Evolutionary conservation across 2,113 vertebrate genomes (phyloP).

Genomic region (Periophthalmodon schlosseri): DNA sequence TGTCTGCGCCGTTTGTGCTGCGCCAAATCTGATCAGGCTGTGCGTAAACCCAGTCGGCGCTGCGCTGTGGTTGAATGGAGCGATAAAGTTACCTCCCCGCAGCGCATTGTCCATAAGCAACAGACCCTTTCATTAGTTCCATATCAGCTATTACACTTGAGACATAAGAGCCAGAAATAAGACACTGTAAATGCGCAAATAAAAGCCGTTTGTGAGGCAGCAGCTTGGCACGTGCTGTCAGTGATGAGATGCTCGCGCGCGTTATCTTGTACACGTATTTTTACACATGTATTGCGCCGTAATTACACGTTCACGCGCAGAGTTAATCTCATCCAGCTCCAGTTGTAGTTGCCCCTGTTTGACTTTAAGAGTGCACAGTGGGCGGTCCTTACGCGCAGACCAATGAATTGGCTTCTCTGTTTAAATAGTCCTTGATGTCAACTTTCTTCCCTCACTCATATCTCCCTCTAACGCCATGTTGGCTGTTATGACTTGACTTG

Average conservation of each 20-base stretch:
- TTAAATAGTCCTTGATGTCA: conserved; percentile 92
- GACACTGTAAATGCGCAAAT: not conserved
- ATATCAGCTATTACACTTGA: not conserved
- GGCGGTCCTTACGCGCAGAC: conserved; percentile 78
- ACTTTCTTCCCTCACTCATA: conserved; percentile 80
- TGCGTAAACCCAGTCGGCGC: conserved; percentile 24
- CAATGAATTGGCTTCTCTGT: conserved; percentile 83
- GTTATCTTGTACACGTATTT: not conserved
- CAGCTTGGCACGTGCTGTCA: not conserved
- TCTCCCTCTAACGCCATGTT: conserved; percentile 93
- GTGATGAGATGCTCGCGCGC: not conserved
- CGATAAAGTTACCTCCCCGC: conserved; percentile 16
- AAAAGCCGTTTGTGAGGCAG: not conserved
- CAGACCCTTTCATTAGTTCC: not conserved
- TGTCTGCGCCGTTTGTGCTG: conserved; percentile 21
- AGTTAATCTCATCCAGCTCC: conserved; percentile 25
- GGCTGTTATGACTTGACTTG: conserved; percentile 80
- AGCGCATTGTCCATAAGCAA: not conserved
- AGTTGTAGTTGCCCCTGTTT: conserved; percentile 41
- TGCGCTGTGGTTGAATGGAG: conserved; percentile 29
- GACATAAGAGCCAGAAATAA: not conserved
- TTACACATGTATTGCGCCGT: conserved; percentile 4
- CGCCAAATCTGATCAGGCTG: conserved; percentile 33
- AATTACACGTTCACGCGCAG: conserved; percentile 23
- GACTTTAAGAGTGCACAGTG: conserved; percentile 62